Conservation (phyloP, 2,888 invertebrate genomes). For the Bombylius discolor region DNA sequence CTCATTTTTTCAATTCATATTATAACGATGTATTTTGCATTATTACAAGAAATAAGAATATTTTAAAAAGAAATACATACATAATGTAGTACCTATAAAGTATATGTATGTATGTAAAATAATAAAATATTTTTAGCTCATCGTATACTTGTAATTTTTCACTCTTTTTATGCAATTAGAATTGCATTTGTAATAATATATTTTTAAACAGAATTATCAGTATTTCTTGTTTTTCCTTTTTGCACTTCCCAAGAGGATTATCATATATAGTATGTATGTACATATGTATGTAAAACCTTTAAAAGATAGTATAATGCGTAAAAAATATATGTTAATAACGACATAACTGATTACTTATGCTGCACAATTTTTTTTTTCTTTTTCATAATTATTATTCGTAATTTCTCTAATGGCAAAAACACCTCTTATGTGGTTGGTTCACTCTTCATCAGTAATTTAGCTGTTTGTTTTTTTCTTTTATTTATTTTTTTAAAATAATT, state of each 20-base stretch:
- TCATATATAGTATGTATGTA: background rate
- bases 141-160: too few relatives aligned
- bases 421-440: background rate
- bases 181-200: background rate
- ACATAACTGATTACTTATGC: background rate
- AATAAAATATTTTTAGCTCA: too few relatives aligned
- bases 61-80: too few relatives aligned
- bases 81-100: too few relatives aligned
- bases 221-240: too few relatives aligned
- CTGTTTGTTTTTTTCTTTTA: background rate
- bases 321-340: too few relatives aligned
- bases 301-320: too few relatives aligned
- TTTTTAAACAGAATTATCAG: background rate
- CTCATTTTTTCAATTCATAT: background rate
- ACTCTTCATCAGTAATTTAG: background rate
- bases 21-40: too few relatives aligned
- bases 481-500: background rate
- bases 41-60: too few relatives aligned
- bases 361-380: background rate
- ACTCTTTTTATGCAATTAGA: background rate
- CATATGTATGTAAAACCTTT: background rate
- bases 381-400: background rate
- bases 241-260: background rate
- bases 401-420: background rate
- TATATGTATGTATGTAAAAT: too few relatives aligned